Evolutionary conservation across 2,113 vertebrate species (phyloP).

Genomic region (Motacilla alba): DNA sequence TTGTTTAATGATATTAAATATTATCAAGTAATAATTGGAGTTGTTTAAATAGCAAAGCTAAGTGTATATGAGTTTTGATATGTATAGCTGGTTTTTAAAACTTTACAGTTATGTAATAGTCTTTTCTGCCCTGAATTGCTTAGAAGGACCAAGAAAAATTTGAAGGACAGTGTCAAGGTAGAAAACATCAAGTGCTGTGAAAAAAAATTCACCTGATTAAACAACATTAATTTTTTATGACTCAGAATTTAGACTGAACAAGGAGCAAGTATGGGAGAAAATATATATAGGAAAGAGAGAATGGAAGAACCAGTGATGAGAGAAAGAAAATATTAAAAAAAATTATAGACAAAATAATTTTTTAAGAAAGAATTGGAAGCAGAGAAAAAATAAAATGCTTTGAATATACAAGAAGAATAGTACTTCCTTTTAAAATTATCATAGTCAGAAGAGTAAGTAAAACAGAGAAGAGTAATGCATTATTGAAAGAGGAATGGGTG

Average conservation of each 20-base stretch:
- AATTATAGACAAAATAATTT: not conserved
- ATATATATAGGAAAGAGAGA: not conserved
- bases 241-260: not conserved
- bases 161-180: not conserved
- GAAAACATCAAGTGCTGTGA: not conserved
- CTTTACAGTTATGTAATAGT: not conserved
- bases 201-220: not conserved
- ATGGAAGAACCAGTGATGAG: not conserved
- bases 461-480: not conserved
- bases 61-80: not conserved
- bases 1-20: not conserved
- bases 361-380: not conserved
- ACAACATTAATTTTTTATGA: not conserved
- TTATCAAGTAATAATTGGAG: not conserved
- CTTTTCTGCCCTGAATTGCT: not conserved
- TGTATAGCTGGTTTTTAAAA: not conserved
- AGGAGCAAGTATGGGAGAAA: not conserved
- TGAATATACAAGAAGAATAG: not conserved
- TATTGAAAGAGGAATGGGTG: not conserved
- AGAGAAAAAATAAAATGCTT: not conserved
- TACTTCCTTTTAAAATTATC: not conserved
- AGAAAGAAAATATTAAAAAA: not conserved
- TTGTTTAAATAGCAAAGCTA: not conserved
- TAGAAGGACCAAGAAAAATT: not conserved
- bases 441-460: not conserved